Conservation (phyloP, 2,888 invertebrate species). For the Cantharis rufa region DNA sequence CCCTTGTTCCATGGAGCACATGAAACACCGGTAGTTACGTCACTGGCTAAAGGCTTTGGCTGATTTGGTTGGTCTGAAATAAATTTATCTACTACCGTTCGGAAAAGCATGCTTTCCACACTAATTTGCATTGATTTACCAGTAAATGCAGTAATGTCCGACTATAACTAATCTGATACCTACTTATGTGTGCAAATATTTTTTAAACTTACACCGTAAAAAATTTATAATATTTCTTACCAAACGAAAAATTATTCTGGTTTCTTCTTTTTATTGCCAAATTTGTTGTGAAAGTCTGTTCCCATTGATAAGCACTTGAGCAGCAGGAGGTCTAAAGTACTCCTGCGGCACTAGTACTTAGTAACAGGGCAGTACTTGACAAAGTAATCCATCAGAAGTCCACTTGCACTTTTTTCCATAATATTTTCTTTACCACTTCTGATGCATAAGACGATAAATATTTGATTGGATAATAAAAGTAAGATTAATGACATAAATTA, state of each 20-base stretch:
- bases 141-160: no score
- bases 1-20: no score
- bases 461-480: neutral
- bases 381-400: neutral
- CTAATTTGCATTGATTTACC: no score
- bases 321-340: constrained; percentile 82
- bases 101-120: no score
- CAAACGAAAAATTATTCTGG: neutral
- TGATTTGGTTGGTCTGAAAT: no score
- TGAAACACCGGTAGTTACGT: no score
- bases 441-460: neutral
- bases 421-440: neutral
- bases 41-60: no score
- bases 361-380: constrained; percentile 71
- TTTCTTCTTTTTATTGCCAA: neutral
- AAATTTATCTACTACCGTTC: no score
- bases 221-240: neutral
- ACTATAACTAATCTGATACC: no score
- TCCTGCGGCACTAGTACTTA: constrained; percentile 95
- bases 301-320: constrained; percentile 88
- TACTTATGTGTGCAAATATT: no score
- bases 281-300: constrained; percentile 37
- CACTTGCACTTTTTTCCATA: no score
- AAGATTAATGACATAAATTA: neutral
- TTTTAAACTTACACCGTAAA: no score